A percentile compares a stretch with the other conserved stretches of the same genome.
Conservation (phyloP, 1,140 invertebrate genomes). For the Drosophila orosa region DNA sequence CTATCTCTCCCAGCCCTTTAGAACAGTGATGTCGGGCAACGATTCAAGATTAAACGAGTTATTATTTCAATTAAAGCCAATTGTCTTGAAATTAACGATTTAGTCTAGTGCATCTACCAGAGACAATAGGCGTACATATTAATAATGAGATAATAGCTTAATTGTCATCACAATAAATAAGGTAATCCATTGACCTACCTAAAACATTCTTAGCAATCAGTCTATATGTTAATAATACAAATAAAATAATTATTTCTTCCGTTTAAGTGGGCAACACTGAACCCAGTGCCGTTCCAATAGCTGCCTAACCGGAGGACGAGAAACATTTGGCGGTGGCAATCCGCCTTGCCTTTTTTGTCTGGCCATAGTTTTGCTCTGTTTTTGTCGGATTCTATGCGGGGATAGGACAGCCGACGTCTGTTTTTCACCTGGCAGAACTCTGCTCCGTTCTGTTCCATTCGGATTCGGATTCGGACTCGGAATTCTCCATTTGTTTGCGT, state of each 20-base stretch:
- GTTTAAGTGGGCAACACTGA: constrained; percentile 7
- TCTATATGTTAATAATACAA: no score
- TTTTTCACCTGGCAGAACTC: constrained; percentile 59
- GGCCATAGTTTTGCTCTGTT: constrained; percentile 42
- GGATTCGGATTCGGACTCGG: constrained; percentile 8
- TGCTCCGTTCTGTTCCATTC: not conserved
- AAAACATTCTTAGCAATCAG: not conserved
- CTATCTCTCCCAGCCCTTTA: constrained; percentile 4
- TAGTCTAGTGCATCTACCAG: not conserved
- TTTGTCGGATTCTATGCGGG: constrained; percentile 53
- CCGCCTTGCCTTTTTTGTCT: constrained; percentile 45
- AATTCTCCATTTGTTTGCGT: constrained; percentile 64
- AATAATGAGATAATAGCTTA: not conserved
- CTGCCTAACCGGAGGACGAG: constrained; percentile 8
- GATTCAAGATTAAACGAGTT: not conserved
- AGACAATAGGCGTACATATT: not conserved
- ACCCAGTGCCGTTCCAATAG: not conserved
- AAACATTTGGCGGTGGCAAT: constrained; percentile 8
- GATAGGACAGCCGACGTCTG: constrained; percentile 65
- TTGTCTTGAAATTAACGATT: not conserved
- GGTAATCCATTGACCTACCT: not conserved
- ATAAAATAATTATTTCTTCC: not conserved
- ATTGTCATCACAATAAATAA: not conserved
- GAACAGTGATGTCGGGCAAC: constrained; percentile 1
- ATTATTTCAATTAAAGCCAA: no score